Base-by-base conservation (phyloP, 2,113 vertebrate species). In the Aegotheles bennettii region DNA sequence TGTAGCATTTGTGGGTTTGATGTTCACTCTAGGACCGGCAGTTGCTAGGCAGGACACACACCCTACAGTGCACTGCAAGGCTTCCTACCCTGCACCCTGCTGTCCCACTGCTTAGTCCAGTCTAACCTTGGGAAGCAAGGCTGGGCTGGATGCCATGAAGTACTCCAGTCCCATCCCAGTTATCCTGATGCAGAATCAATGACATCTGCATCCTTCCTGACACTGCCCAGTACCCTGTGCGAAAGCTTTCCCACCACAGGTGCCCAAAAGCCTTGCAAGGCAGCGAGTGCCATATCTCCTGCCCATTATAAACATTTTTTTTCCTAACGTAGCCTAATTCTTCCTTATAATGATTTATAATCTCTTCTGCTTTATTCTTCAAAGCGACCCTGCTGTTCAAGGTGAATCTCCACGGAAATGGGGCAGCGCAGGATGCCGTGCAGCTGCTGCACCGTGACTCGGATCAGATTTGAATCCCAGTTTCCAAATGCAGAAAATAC, bases 241-340 rank as follows among this genome's bases (percentile, higher is more conserved):
- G 8, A 35, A 19, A 64, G 69, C 73, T 50, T 31, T 21, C 25
- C 70, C 4, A 11, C 1, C 3, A 35, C 90, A 69, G 40, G 6
- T 1, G 18, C 50, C 57, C 64, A 15, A 16, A 13, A 29, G 31
- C 31, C n/a, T 5, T 5, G 24, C 7, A 8, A 17, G 60, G 74
- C 73, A 42, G 35, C 0, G 2, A 33, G 38, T 4, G n/a, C 45
- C 31, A 53, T 26, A 1, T 11, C 26, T 36, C 51, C 36, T 11
- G 8, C 4, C 2, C 3, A 1, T 12, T 25, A 24, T 1, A 3
- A 51, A 35, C 17, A 4, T 3, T 16, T 31, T n/a, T n/a, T 25
- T 11, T 7, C 86, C 71, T 45, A 24, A 42, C 9, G 0, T 1
- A n/a, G 42, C 36, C 84, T 11, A 26, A 28, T 6, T 36, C 73